phyloP scores from a whole-genome alignment of 2,113 vertebrate genomes.

The Coryphaenoides rupestris region DNA sequence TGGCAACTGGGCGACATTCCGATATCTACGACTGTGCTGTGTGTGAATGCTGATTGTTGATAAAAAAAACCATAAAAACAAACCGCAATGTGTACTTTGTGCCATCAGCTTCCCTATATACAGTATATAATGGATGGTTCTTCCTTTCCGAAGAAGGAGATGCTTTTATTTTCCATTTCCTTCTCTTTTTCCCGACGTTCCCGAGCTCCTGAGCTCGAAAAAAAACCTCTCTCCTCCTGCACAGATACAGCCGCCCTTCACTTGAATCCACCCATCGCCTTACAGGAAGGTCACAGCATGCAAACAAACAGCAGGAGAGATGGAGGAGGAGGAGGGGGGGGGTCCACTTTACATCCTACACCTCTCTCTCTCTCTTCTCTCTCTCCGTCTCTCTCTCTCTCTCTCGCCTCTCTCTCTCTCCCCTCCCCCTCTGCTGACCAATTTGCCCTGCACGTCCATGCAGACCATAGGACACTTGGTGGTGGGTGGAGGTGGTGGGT shows the following conservation, averaged over 20 bases:
- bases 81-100: no score
- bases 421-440: conserved; percentile 35
- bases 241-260: conserved; percentile 24
- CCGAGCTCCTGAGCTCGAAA: no score
- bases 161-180: no score
- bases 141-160: no score
- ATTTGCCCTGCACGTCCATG: conserved; percentile 40
- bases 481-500: neutral
- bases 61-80: no score
- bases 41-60: no score
- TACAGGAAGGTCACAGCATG: conserved; percentile 65
- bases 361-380: conserved; percentile 23
- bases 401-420: conserved; percentile 30
- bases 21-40: no score
- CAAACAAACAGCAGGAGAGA: conserved; percentile 52
- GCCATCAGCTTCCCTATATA: no score
- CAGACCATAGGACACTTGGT: conserved; percentile 40
- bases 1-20: no score
- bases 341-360: conserved; percentile 29
- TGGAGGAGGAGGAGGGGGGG: conserved; percentile 10
- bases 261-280: conserved; percentile 40
- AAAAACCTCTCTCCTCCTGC: no score
- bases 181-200: no score
- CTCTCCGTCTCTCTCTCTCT: conserved; percentile 27
- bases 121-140: no score